phyloP scores from a whole-genome alignment of 2,888 invertebrate genomes.

The Sesamia inferens region DNA sequence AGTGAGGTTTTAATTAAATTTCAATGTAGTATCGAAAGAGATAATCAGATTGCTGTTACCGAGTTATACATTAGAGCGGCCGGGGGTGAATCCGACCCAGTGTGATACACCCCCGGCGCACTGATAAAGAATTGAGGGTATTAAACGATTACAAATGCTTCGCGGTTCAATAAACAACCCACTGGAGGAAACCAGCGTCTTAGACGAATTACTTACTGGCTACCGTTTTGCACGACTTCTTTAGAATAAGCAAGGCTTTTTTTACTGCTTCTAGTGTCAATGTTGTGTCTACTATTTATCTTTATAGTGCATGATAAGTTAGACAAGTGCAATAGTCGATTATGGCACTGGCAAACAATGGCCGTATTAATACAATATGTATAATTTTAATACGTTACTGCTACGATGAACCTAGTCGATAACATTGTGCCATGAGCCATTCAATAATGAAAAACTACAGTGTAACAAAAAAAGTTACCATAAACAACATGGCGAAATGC shows the following conservation, averaged over 20 bases:
- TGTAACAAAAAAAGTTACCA: neutral
- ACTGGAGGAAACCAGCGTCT: slow-evolving; percentile 80
- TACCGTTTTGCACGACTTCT: slow-evolving; percentile 56
- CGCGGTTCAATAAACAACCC: slow-evolving; percentile 89
- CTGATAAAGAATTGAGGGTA: slow-evolving; percentile 90
- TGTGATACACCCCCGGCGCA: slow-evolving; percentile 75
- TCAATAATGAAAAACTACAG: slow-evolving; percentile 8
- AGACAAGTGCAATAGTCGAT: slow-evolving; percentile 27
- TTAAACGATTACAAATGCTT: slow-evolving; percentile 91
- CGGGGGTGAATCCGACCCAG: slow-evolving; percentile 78
- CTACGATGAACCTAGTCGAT: neutral
- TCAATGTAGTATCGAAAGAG: slow-evolving; percentile 70
- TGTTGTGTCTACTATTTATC: slow-evolving; percentile 27
- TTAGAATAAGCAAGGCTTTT: slow-evolving; percentile 18
- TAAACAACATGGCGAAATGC: neutral
- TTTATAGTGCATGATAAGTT: slow-evolving; percentile 15
- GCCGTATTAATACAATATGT: slow-evolving; percentile 34
- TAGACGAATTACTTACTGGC: slow-evolving; percentile 82
- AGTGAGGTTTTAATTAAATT: slow-evolving; percentile 68
- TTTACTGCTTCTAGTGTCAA: slow-evolving; percentile 7
- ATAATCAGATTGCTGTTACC: slow-evolving; percentile 86
- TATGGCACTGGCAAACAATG: slow-evolving; percentile 34
- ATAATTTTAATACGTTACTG: slow-evolving; percentile 18
- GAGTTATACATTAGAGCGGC: slow-evolving; percentile 81
- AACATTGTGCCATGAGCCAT: neutral